Evolutionary conservation across 2,797 vertebrate species (phyloP).

Genomic region (Capromys pilorides): DNA sequence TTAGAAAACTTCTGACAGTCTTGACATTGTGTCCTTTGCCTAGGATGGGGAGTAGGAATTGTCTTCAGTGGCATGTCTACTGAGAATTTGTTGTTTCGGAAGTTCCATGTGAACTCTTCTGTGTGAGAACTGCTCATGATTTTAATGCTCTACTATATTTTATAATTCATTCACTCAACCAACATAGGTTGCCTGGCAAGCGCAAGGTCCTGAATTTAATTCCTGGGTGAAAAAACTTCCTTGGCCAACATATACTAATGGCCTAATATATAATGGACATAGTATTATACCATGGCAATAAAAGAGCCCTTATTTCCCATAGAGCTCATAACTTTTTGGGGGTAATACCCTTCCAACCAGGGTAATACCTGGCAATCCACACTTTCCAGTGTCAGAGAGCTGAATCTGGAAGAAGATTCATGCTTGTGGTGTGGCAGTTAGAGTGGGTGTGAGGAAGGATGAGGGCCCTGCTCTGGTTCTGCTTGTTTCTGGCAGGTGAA

Average conservation of each 20-base stretch:
- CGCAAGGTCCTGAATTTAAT: too few species aligned
- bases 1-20: conserved; percentile 3
- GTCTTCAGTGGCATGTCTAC: background rate
- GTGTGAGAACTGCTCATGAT: background rate
- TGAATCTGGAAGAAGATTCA: background rate
- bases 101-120: background rate
- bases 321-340: background rate
- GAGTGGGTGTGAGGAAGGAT: too few species aligned
- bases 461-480: background rate
- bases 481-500: background rate
- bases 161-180: background rate
- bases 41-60: background rate
- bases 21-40: background rate
- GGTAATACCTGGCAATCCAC: too few species aligned
- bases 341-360: background rate
- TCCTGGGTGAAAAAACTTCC: too few species aligned
- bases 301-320: background rate
- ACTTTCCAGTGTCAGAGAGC: background rate
- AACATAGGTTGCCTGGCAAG: too few species aligned
- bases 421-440: accelerated
- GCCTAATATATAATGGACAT: background rate
- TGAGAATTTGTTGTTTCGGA: background rate
- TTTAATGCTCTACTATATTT: background rate
- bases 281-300: background rate
- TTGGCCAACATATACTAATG: background rate